Evolutionary conservation across 2,888 invertebrate genomes (phyloP), one percentile per base, ranked within the genome.

Genomic region (Mythimna vitellina): DNA sequence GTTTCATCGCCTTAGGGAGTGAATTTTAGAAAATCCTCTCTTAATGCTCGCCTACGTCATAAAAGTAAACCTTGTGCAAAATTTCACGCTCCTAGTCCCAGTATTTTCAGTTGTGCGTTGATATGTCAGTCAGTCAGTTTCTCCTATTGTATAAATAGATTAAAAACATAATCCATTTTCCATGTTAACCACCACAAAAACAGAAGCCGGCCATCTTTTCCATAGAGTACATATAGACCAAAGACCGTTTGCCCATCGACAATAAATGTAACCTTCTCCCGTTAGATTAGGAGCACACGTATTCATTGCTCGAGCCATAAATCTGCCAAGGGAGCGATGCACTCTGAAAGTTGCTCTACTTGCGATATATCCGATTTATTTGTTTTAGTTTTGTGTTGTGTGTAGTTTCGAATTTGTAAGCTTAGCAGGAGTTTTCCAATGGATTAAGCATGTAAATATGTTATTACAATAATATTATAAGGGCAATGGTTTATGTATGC

Each of bases 241-340:
- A 51, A 62, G 70, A 65, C 62, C 62, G 35, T 49, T 65, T 60
- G 49, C 46, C 62, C 70, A 74, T 70, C 66, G 74, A 82, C 64
- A 82, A 80, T 74, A 66, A 82, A 80, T 82, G 82, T 68, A 58
- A 73, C 79, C 65, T 79, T 76, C 77, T 82, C 60, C 70, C 63
- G 75, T 77, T 77, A 80, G 80, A 86, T 85, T 85, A 83, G 73
- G 68, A 86, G 77, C 75, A 67, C 57, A 74, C 70, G 74, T 76
- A 83, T 78, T 78, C 83, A 63, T 58, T 67, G 75, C 25, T 65
- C 61, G 14, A 25, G 17, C 72, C 25, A 84, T 85, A 83, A 83
- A 84, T 86, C 80, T 83, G 58, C 17, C 64, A 74, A 63, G 57
- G 69, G 72, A 29, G 51, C 60, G 64, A 63, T 73, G 65, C 70